Evolutionary conservation across 2,888 invertebrate species (phyloP).

Genomic region (Macrophya alboannulata): DNA sequence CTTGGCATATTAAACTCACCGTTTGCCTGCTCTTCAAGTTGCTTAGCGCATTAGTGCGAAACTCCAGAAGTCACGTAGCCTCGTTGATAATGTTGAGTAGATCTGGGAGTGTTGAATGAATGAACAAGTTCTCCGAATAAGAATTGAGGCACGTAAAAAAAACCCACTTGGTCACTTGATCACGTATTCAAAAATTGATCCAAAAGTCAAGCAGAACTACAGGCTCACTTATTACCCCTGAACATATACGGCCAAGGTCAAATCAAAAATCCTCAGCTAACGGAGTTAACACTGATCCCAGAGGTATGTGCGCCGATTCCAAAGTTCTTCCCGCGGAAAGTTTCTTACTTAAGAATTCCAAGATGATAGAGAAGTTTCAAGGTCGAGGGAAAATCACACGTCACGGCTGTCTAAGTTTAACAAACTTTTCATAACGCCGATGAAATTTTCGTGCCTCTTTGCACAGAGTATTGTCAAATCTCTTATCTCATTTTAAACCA

Average conservation of each 20-base stretch:
- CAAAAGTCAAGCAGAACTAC: constrained; percentile 19
- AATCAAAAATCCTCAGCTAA: constrained; percentile 38
- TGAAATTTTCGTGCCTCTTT: constrained; percentile 3
- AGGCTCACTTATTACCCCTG: constrained; percentile 10
- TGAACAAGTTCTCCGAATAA: not conserved
- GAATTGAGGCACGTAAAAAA: not conserved
- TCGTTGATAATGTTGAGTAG: not conserved
- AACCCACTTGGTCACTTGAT: constrained; percentile 44
- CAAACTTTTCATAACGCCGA: constrained; percentile 33
- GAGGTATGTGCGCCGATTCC: constrained; percentile 47
- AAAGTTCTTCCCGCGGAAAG: constrained; percentile 25
- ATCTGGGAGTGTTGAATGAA: not conserved
- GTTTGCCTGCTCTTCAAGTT: constrained; percentile 33
- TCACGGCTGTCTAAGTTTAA: constrained; percentile 31
- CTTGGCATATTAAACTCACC: constrained; percentile 51
- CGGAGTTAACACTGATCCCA: constrained; percentile 45
- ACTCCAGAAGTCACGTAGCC: constrained; percentile 27
- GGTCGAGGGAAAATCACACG: constrained; percentile 49
- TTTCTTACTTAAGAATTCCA: constrained; percentile 54
- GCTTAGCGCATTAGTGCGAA: constrained; percentile 9
- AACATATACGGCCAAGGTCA: constrained; percentile 15
- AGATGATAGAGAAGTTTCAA: constrained; percentile 49
- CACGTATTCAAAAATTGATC: constrained; percentile 32
- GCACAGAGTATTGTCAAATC: constrained; percentile 17
- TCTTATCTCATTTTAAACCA: not conserved